Percentiles rank a stretch among this genome's conserved stretches.
phyloP scores from a whole-genome alignment of 2,113 vertebrate genomes.

The Heliornis fulica region DNA sequence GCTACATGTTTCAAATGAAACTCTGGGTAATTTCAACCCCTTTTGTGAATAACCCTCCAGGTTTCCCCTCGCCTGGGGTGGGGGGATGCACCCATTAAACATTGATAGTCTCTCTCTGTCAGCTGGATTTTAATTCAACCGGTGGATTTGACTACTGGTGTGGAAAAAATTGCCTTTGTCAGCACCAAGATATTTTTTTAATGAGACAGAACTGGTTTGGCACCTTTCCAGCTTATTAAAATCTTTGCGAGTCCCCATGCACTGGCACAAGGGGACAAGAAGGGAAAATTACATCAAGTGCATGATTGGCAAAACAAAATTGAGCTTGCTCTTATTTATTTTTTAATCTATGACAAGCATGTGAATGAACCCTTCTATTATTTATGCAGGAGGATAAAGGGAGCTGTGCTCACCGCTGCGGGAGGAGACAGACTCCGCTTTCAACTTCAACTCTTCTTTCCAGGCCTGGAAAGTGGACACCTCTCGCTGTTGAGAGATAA shows the following conservation, averaged over 20 bases:
- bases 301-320: not conserved
- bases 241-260: not conserved
- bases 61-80: not conserved
- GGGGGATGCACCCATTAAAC: not conserved
- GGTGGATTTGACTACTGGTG: not conserved
- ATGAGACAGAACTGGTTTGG: constrained; percentile 19
- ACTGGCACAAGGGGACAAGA: not conserved
- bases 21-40: no score
- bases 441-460: constrained; percentile 9
- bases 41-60: not conserved
- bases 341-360: not conserved
- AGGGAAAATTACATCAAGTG: not conserved
- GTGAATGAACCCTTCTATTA: not conserved
- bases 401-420: not conserved
- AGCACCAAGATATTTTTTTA: not conserved
- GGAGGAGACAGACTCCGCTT: not conserved
- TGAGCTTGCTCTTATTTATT: not conserved
- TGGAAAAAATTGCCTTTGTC: constrained; percentile 1
- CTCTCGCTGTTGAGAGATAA: not conserved
- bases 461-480: not conserved
- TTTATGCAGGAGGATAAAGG: not conserved
- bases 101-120: not conserved
- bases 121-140: not conserved
- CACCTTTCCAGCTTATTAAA: constrained; percentile 3
- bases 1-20: not conserved